phyloP scores from a whole-genome alignment of 2,113 vertebrate genomes.

The Oreochromis tanganicae region DNA sequence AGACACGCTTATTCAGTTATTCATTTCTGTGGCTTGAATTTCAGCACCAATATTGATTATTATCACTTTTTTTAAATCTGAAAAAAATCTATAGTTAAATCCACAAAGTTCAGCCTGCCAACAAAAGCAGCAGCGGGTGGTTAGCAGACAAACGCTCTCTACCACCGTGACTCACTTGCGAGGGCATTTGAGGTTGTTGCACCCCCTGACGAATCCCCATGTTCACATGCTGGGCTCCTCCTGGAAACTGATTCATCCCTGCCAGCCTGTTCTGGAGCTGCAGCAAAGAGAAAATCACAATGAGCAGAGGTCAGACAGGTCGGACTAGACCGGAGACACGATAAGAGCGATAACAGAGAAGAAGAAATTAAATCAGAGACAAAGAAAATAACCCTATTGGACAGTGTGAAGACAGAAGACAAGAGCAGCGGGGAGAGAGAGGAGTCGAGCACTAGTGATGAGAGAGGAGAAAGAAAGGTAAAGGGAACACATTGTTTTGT shows the following conservation, averaged over 20 bases:
- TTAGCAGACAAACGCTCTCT: neutral
- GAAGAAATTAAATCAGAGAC: neutral
- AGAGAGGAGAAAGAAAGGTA: neutral
- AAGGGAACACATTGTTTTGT: neutral
- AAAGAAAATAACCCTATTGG: neutral
- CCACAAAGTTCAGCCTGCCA: neutral
- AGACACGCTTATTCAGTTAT: neutral
- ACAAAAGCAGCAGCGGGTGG: neutral
- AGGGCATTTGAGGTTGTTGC: slow-evolving; percentile 78
- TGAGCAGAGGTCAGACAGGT: neutral
- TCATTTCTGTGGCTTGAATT: neutral
- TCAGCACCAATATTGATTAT: neutral
- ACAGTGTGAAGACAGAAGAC: neutral
- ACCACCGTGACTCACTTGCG: slow-evolving; percentile 73
- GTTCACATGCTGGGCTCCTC: slow-evolving; percentile 72
- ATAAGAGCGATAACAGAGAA: neutral
- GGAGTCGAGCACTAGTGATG: neutral
- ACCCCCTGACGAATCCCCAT: slow-evolving; percentile 81
- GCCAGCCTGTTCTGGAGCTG: slow-evolving; percentile 86
- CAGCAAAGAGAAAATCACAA: slow-evolving; percentile 13
- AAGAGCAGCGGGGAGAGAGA: neutral
- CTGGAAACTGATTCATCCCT: slow-evolving; percentile 81
- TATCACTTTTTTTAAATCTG: neutral
- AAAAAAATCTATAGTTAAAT: neutral
- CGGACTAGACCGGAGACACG: neutral